These are phyloP conservation scores for Erebia aethiops DNA, from an alignment of 2,888 invertebrate species.

Conservation along the genomic window DNA sequence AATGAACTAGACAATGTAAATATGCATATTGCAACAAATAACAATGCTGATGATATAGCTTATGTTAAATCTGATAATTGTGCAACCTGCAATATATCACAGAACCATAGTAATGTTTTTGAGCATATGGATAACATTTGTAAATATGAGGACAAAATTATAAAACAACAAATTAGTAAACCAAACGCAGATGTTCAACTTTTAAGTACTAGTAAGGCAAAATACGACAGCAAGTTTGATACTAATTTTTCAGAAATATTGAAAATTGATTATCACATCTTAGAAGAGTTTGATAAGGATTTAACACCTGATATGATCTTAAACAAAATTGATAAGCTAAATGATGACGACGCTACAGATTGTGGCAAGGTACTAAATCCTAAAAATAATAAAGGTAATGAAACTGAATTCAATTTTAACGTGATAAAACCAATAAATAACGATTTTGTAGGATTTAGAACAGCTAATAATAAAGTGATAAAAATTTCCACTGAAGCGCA, in stretches of 20 bases:
- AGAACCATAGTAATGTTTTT: background rate
- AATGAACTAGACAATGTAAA: background rate
- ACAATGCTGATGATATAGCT: background rate
- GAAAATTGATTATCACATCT: background rate
- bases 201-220: background rate
- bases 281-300: slow-evolving; percentile 14
- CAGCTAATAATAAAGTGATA: slow-evolving; percentile 64
- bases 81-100: background rate
- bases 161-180: background rate
- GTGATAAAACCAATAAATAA: slow-evolving; percentile 14
- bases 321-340: background rate
- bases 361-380: background rate
- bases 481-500: slow-evolving; percentile 54
- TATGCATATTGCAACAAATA: background rate
- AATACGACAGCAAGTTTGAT: background rate
- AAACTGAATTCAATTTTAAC: background rate
- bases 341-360: background rate
- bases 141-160: background rate
- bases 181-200: background rate
- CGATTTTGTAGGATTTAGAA: slow-evolving; percentile 55
- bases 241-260: background rate
- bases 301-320: background rate
- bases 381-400: background rate
- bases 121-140: background rate
- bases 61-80: background rate